Evolutionary conservation across 1,140 invertebrate genomes (phyloP), one percentile per base, ranked within the genome.

Genomic region (Ptiloglossa arizonensis): DNA sequence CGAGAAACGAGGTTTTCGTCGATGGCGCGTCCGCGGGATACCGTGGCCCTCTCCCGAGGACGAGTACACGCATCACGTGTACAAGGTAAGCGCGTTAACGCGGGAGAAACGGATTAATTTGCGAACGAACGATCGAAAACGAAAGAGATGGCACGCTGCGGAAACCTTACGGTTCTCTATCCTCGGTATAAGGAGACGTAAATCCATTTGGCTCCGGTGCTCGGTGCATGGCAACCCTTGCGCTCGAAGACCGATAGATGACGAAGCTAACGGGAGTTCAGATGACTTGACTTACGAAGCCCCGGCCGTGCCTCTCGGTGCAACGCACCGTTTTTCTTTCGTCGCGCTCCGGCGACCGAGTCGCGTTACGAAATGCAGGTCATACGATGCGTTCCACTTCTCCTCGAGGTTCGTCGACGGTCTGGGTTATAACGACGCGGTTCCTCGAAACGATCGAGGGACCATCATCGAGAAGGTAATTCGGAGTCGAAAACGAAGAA

Each of bases 221-320:
- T 48, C 35, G 63, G 2, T 59, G 63, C 62, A 60, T 59, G 64
- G 27, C 54, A 62, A 48, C 73, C 64, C 63, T 84, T 81, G 59
- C 74, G 50, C 54, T 86, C 74, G 83, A 87, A 87, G 83, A 87
- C 82, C 81, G 78, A 87, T 67, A 82, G 87, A 89, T 86, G 83
- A 87, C 84, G 83, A 79, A 75, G 80, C 80, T 88, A 87, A 89
- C 82, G 86, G 75, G 83, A n/a, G 81, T 88, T 89, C 85, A 87
- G 83, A 89, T 88, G 86, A 89, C 85, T 90, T 90, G 87, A 86
- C 88, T 89, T 87, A 87, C 85, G 87, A 90, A 89, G 83, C 85
- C 82, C 54, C 62, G 66, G 27, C 35, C 35, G 46, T 79, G 73
- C 63, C 48, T 29, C 24, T 60, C 75, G 70, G 70, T 60, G 59